Percentiles rank a stretch among this genome's conserved stretches.
Conservation (phyloP, 2,797 vertebrate genomes). For the Nasua narica region DNA sequence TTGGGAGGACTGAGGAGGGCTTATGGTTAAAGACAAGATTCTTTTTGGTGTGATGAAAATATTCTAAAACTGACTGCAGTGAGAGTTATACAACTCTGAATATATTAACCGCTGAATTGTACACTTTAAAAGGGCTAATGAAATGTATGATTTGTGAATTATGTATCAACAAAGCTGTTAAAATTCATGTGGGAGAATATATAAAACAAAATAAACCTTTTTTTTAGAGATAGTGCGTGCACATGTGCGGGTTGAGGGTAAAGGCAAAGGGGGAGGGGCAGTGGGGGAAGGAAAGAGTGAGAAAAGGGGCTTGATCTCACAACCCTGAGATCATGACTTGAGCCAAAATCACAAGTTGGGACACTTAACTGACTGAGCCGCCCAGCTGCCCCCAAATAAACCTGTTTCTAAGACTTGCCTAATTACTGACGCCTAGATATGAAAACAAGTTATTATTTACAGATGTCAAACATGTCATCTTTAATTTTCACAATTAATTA, state of each 20-base stretch:
- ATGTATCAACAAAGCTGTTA: constrained; percentile 30
- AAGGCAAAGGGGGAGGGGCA: neutral
- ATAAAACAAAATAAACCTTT: neutral
- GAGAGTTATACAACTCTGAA: neutral
- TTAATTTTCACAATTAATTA: constrained; percentile 51
- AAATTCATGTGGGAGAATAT: constrained; percentile 7
- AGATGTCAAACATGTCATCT: neutral
- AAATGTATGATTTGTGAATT: constrained; percentile 13
- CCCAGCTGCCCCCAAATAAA: neutral
- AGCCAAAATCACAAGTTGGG: neutral
- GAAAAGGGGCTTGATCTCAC: neutral
- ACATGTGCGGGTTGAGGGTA: neutral
- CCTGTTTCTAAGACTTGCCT: neutral
- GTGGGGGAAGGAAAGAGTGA: neutral
- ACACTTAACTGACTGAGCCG: neutral
- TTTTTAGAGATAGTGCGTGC: neutral
- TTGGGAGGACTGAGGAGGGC: neutral
- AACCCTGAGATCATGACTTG: neutral
- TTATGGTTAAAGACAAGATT: neutral
- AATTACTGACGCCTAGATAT: neutral
- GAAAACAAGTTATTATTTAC: constrained; percentile 8
- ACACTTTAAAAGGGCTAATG: neutral
- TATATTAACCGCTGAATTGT: neutral
- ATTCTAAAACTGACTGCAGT: neutral
- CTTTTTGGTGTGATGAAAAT: neutral